A percentile compares a stretch with the other conserved stretches of the same genome.
phyloP scores from a whole-genome alignment of 2,888 invertebrate species.

The Diplolepis rosae region DNA sequence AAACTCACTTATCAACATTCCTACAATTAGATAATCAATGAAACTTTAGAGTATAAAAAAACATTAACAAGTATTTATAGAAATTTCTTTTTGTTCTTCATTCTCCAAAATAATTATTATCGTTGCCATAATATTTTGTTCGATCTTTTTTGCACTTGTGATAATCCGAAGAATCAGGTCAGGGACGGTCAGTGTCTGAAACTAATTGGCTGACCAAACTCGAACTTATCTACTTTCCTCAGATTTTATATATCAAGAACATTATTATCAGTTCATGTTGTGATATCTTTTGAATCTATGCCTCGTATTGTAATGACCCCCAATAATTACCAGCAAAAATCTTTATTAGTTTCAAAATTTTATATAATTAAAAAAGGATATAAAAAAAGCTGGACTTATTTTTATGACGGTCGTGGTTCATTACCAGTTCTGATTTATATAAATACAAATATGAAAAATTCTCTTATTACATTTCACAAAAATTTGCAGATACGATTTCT shows the following conservation, averaged over 20 bases:
- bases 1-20: background rate
- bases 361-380: too few species aligned
- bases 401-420: too few species aligned
- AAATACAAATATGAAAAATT: too few species aligned
- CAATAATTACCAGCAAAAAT: too few species aligned
- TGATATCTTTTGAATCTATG: too few species aligned
- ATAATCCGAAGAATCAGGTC: constrained; percentile 6
- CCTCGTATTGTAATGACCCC: too few species aligned
- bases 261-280: background rate
- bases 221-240: background rate
- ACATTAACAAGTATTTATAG: background rate
- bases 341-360: too few species aligned
- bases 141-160: background rate
- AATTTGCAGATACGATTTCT: too few species aligned
- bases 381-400: too few species aligned
- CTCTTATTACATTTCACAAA: too few species aligned
- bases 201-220: constrained; percentile 9
- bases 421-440: too few species aligned
- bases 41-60: background rate
- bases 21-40: background rate
- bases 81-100: background rate
- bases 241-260: background rate
- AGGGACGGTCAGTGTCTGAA: background rate
- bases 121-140: background rate
- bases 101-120: background rate